Evolutionary conservation across 2,888 invertebrate genomes (phyloP).

Genomic region (Aspidiotus destructor): DNA sequence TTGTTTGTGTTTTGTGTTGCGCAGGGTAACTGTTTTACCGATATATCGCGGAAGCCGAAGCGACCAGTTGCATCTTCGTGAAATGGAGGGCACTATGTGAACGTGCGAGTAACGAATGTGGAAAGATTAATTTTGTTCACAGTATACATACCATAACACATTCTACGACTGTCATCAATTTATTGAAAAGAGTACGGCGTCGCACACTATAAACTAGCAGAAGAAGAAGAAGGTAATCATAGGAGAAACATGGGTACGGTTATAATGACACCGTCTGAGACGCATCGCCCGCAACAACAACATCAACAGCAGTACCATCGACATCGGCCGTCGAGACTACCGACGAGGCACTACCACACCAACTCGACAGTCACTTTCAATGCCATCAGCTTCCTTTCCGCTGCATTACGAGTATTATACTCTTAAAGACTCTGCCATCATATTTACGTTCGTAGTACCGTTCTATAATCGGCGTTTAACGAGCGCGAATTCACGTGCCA

Average conservation of each 20-base stretch:
- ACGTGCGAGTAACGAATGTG: conserved; percentile 1
- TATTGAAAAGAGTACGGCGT: too few species aligned
- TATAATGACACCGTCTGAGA: conserved; percentile 4
- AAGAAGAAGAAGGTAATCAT: conserved; percentile 2
- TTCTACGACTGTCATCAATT: too few species aligned
- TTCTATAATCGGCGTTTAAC: conserved; percentile 22
- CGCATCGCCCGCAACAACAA: conserved; percentile 8
- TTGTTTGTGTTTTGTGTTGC: neutral
- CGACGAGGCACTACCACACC: neutral
- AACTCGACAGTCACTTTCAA: conserved; percentile 12
- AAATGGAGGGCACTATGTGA: conserved; percentile 4
- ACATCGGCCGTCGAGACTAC: neutral
- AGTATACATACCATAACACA: too few species aligned
- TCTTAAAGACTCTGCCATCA: conserved; percentile 22
- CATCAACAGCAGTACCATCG: conserved; percentile 12
- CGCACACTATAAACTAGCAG: neutral
- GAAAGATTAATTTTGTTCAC: neutral
- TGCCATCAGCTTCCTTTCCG: conserved; percentile 30
- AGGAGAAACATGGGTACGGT: neutral
- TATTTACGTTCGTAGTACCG: conserved; percentile 20
- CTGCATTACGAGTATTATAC: conserved; percentile 6
- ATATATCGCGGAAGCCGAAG: neutral
- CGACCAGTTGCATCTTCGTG: neutral
- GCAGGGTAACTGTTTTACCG: neutral
- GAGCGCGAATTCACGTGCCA: conserved; percentile 31